Evolutionary conservation across 2,888 invertebrate species (phyloP).

Genomic region (Myopa testacea): DNA sequence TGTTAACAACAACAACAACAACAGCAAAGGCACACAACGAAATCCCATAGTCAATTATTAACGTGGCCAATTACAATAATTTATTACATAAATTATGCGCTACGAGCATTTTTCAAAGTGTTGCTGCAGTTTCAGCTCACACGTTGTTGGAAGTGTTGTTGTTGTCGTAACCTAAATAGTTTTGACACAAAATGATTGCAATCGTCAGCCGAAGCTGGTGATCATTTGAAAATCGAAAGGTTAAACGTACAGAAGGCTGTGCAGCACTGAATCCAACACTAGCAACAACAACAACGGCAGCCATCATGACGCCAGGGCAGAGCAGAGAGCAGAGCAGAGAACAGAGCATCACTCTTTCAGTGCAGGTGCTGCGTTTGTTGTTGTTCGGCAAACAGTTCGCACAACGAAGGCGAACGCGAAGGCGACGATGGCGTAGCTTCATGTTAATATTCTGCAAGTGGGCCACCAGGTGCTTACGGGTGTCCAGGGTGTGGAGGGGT

Average conservation of each 20-base stretch:
- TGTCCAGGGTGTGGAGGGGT: no score
- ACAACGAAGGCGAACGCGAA: background rate
- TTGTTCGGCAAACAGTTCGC: background rate
- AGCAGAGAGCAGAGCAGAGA: no score
- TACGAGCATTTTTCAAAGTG: slow-evolving; percentile 12
- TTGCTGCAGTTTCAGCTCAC: background rate
- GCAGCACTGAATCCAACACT: no score
- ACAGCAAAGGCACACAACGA: slow-evolving; percentile 19
- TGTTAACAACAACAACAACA: slow-evolving; percentile 24
- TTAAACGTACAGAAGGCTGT: slow-evolving; percentile 32
- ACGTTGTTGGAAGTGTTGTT: background rate
- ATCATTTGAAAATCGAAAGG: slow-evolving; percentile 27
- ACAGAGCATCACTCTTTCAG: no score
- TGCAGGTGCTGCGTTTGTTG: background rate
- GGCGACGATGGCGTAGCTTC: slow-evolving; percentile 5
- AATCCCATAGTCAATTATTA: slow-evolving; percentile 39
- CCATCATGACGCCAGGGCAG: background rate
- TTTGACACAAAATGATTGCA: slow-evolving; percentile 36
- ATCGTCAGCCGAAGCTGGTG: slow-evolving; percentile 26
- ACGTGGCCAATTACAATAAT: slow-evolving; percentile 43
- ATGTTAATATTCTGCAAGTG: background rate
- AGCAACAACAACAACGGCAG: slow-evolving; percentile 2
- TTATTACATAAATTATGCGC: slow-evolving; percentile 39
- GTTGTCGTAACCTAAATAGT: background rate
- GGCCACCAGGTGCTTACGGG: background rate